Evolutionary conservation across 1,140 invertebrate genomes (phyloP).

Genomic region (Diuraphis noxia): DNA sequence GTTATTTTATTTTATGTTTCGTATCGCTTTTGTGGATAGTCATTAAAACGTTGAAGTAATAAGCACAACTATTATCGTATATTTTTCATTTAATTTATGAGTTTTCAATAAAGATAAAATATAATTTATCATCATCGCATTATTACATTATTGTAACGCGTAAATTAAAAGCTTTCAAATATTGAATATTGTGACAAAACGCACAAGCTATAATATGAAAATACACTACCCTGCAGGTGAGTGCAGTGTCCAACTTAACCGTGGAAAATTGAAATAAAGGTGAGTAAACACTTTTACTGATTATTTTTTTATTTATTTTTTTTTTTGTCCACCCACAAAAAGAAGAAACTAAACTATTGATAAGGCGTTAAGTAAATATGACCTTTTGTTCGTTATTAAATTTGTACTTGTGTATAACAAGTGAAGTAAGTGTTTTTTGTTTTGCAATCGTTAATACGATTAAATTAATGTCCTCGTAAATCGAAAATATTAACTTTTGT

Average conservation of each 20-base stretch:
- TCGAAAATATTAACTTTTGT: neutral
- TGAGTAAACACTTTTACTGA: conserved; percentile 2
- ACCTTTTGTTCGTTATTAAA: neutral
- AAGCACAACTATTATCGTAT: neutral
- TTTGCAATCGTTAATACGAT: neutral
- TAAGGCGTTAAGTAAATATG: neutral
- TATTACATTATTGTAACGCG: no score
- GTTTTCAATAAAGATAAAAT: neutral
- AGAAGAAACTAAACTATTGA: neutral
- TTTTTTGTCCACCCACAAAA: no score
- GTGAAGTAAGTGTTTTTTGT: neutral
- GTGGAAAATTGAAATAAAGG: neutral
- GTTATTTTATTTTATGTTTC: neutral
- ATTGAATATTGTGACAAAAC: neutral
- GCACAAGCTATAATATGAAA: neutral
- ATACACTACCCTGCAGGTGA: no score
- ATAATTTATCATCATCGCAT: neutral
- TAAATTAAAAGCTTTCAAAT: neutral
- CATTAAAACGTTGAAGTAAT: neutral
- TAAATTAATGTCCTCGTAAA: neutral
- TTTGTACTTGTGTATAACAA: neutral
- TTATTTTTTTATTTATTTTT: no score
- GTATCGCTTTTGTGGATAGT: neutral
- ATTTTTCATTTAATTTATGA: conserved; percentile 3
- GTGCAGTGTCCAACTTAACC: no score